A percentile compares a stretch with the other conserved stretches of the same genome.
These are phyloP conservation scores for Cirrhinus molitorella DNA, from an alignment of 2,797 vertebrate species.

Conservation along the genomic window DNA sequence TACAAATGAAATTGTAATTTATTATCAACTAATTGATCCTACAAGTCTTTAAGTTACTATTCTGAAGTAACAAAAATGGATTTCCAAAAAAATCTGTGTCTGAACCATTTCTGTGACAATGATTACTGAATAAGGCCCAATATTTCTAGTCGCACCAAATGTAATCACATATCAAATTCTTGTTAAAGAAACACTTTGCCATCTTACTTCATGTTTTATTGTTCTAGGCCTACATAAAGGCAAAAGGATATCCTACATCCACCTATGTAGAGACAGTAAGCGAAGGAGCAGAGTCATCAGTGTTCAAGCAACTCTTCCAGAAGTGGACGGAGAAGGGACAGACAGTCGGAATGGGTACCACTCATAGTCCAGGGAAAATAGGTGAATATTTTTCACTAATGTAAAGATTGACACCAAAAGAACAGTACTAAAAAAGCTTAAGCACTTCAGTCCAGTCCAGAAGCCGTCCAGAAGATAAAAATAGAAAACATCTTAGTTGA, in stretches of 20 bases:
- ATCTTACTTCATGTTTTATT: neutral
- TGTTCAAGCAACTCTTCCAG: conserved; percentile 89
- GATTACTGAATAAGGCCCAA: neutral
- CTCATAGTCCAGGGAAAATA: conserved; percentile 78
- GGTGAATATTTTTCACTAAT: conserved; percentile 72
- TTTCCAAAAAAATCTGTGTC: neutral
- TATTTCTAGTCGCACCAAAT: neutral
- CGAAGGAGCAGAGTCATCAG: conserved; percentile 82
- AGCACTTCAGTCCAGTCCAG: no score
- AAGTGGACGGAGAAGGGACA: conserved; percentile 83
- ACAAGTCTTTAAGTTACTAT: neutral
- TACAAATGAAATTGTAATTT: neutral
- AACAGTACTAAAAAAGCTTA: no score
- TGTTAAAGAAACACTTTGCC: neutral
- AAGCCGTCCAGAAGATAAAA: neutral
- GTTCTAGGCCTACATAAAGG: conserved; percentile 84
- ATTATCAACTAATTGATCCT: neutral
- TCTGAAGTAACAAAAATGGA: neutral
- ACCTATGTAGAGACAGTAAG: conserved; percentile 84
- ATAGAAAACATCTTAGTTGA: no score
- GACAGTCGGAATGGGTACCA: conserved; percentile 78
- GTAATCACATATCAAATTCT: neutral
- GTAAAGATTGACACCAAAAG: neutral
- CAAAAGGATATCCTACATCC: conserved; percentile 82
- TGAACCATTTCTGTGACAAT: neutral